Evolutionary conservation across 2,797 vertebrate species (phyloP), one percentile per base, ranked within the genome.

Genomic region (Pangasius krempfi): DNA sequence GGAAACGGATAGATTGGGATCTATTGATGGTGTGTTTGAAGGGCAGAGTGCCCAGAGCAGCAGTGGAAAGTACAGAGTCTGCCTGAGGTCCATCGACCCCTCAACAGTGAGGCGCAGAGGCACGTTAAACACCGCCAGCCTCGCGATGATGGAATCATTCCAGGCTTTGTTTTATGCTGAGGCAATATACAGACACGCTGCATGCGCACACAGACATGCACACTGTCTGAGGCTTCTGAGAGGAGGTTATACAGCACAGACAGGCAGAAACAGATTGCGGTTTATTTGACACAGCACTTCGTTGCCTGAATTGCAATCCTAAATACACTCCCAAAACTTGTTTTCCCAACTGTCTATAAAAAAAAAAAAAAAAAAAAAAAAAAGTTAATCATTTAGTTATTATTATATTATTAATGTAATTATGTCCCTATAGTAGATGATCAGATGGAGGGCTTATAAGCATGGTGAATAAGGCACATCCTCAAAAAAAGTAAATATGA

Each of bases 11-110:
- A 62, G 52, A 58, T 72, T 44, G 50, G 82, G 75, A 80, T 87
- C 3, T 62, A 89, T 90, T 89, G 75, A 90, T 91, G 76, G 50
- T 64, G 83, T 18, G 81, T 80, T 89, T 86, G 83, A 91, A 89
- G 82, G 60, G 52, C 89, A 90, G 79, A 89, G 30, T 9, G 89
- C 52, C 85, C 85, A 72, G 73, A 85, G 91, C 81, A 78, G 27
- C 83, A 92, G 83, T 86, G 90, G 90, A 90, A 92, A 90, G 70
- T 79, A 91, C 87, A 68, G 25, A 33, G 84, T 47, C 54, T 60
- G 73, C 78, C 82, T 89, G 84, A n/a, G 52, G 68, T 73, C 27
- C 64, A 91, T 91, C 82, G 89, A 90, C 84, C 81, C 66, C 80
- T 90, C 30, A 72, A 54, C 68, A 79, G 87, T 88, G 82, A 81